phyloP scores from a whole-genome alignment of 2,888 invertebrate species.

The Podabrus alpinus region DNA sequence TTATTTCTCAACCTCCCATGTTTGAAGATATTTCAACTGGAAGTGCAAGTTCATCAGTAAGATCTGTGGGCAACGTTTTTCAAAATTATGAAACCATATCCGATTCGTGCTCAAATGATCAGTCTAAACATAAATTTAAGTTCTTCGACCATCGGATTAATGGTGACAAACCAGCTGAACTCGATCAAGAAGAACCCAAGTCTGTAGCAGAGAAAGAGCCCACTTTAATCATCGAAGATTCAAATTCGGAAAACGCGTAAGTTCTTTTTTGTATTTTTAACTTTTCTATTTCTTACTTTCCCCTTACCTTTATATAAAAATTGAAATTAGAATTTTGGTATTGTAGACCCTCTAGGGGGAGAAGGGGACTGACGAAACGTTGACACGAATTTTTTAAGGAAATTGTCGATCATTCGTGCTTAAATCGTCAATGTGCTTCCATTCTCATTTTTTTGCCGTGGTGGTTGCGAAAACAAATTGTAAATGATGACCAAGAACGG shows the following conservation, averaged over 20 bases:
- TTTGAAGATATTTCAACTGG: conserved; percentile 40
- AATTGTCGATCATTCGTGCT: too few relatives aligned
- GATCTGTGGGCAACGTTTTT: conserved; percentile 2
- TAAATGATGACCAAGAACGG: too few relatives aligned
- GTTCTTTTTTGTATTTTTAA: background rate
- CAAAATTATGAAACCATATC: background rate
- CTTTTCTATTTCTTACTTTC: background rate
- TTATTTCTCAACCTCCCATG: conserved; percentile 23
- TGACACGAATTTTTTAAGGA: too few relatives aligned
- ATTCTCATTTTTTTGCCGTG: too few relatives aligned
- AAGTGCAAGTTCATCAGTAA: conserved; percentile 11
- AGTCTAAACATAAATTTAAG: background rate
- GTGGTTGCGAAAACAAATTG: too few relatives aligned
- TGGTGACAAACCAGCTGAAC: background rate
- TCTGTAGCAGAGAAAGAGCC: background rate
- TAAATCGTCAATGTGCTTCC: too few relatives aligned
- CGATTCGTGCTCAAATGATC: background rate
- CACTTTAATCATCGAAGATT: background rate
- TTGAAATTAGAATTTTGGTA: background rate
- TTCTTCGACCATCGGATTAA: background rate
- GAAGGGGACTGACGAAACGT: too few relatives aligned
- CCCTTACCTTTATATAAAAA: background rate
- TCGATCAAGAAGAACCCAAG: background rate
- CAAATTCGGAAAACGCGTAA: background rate
- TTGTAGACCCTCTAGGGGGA: too few relatives aligned